Evolutionary conservation across 2,113 vertebrate genomes (phyloP).

Genomic region (Cephalopholis sonnerati): DNA sequence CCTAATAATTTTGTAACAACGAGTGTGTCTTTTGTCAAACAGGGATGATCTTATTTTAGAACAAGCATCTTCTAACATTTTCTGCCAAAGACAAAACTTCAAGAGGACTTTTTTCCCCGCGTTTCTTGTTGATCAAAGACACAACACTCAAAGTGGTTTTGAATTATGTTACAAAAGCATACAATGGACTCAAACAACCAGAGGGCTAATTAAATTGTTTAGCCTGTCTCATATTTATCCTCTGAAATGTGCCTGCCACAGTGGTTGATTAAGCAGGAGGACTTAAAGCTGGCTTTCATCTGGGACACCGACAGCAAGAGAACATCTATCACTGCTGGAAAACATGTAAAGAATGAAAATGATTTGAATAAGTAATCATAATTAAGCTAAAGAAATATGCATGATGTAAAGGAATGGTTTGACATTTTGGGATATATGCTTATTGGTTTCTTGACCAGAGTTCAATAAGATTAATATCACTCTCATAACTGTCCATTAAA

Average conservation of each 20-base stretch:
- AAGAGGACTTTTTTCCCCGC: neutral
- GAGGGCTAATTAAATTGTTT: constrained; percentile 48
- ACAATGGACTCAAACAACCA: constrained; percentile 43
- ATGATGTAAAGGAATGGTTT: neutral
- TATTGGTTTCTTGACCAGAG: neutral
- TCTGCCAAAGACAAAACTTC: neutral
- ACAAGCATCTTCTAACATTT: neutral
- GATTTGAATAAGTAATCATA: neutral
- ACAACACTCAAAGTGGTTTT: constrained; percentile 25
- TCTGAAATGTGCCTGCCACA: constrained; percentile 14
- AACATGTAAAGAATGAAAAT: constrained; percentile 6
- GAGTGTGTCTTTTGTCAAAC: neutral
- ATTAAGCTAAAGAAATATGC: neutral
- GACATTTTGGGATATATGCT: neutral
- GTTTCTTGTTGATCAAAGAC: constrained; percentile 32
- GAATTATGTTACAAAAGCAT: constrained; percentile 11
- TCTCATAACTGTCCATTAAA: neutral
- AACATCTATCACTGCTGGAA: neutral
- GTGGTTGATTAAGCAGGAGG: constrained; percentile 21
- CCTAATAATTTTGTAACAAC: neutral
- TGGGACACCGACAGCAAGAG: neutral
- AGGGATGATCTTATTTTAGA: neutral
- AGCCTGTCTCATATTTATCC: constrained; percentile 27
- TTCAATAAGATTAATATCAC: neutral
- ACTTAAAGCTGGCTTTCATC: constrained; percentile 25